Conservation (phyloP, 2,797 vertebrate species). For the Microcaecilia unicolor region DNA sequence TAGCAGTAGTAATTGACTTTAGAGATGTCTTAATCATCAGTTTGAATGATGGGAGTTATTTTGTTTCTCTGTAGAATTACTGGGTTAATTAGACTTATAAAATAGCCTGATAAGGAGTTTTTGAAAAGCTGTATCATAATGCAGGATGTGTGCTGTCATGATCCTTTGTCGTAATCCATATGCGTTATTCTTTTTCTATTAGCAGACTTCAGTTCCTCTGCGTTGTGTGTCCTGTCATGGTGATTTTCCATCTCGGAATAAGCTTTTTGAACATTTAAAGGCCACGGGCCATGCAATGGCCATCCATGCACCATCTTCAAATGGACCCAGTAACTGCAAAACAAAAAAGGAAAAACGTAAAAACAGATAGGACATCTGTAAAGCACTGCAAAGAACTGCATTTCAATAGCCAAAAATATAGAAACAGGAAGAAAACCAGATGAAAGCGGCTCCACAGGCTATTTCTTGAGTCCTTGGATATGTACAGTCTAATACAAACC, state of each 20-base stretch:
- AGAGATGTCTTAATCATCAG: too few relatives aligned
- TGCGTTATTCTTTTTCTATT: neutral
- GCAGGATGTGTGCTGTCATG: fast-evolving
- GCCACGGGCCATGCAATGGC: constrained; percentile 75
- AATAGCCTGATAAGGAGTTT: too few relatives aligned
- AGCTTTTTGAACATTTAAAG: constrained; percentile 90
- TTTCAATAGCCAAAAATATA: constrained; percentile 1
- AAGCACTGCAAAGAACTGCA: neutral
- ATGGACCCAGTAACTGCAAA: constrained; percentile 34
- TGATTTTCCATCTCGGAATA: constrained; percentile 85
- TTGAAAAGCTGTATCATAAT: too few relatives aligned
- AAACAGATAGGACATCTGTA: constrained; percentile 62
- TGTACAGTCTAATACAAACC: too few relatives aligned
- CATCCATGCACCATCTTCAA: constrained; percentile 27
- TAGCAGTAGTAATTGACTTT: too few relatives aligned
- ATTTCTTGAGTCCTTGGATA: too few relatives aligned
- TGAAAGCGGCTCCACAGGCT: constrained; percentile 1
- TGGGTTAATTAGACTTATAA: too few relatives aligned
- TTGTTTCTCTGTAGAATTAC: too few relatives aligned
- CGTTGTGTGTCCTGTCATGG: constrained; percentile 71
- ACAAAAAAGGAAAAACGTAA: constrained; percentile 82
- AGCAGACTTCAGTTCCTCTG: constrained; percentile 62
- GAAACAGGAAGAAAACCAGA: constrained; percentile 15
- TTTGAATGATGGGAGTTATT: too few relatives aligned
- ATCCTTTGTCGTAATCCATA: neutral